Conservation (phyloP, 2,888 invertebrate genomes). For the Lithophane ornitopus region DNA sequence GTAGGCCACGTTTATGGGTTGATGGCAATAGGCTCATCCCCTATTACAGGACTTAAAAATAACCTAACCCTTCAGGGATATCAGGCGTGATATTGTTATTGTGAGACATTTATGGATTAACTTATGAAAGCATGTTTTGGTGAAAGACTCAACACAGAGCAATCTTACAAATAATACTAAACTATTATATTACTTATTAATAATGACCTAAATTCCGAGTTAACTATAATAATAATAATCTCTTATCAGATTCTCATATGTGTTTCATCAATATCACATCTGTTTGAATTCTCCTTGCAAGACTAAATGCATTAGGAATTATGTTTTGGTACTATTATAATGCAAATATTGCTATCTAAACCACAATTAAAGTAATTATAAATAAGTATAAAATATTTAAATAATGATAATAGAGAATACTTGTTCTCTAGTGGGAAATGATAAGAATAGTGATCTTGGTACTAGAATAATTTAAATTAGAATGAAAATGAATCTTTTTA, state of each 20-base stretch:
- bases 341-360: not conserved
- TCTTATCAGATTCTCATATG: conserved; percentile 11
- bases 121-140: not conserved
- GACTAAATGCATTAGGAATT: not conserved
- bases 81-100: not conserved
- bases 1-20: not conserved
- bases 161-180: conserved; percentile 1
- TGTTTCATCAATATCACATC: not conserved
- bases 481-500: not conserved
- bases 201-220: conserved; percentile 1
- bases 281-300: conserved; percentile 1
- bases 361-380: not conserved
- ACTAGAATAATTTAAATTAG: not conserved
- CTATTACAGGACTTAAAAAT: not conserved
- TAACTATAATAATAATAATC: not conserved
- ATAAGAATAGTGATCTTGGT: not conserved
- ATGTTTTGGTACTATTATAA: conserved; percentile 7
- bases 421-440: not conserved
- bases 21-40: not conserved
- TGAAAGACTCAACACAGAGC: not conserved
- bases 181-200: not conserved
- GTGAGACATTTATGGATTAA: not conserved
- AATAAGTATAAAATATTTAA: not conserved
- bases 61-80: not conserved
- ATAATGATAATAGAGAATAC: not conserved